Base-by-base conservation (phyloP, 2,797 vertebrate genomes). In the Labeo calbasu region DNA sequence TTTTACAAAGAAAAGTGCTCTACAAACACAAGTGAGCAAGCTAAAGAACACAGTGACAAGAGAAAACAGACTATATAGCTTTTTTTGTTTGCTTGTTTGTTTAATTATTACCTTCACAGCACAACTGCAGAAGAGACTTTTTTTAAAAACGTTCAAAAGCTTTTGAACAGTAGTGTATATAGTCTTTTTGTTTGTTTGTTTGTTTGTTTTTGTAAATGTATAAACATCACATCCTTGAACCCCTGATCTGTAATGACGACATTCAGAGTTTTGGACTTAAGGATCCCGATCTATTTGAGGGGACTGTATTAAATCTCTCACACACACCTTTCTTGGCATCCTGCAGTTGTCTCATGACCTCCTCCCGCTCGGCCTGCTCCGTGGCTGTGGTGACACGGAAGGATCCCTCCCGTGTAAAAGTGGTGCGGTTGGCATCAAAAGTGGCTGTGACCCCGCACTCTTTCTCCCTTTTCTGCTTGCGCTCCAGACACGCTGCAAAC, bases 371-470 rank as follows among this genome's bases (percentile, higher is more conserved):
- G 8, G 97, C 98, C 84, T 98, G 97, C 91, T 99, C 98, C 2
- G 97, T 99, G 89, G 98, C 98, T 81, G 97, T 99, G 86, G 97
- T 97, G 89, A 99, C 97, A 0, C 98, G 96, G 92, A 99, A 99
- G 14, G 98, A 99, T 85, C 98, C 98, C 92, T 99, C 98, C 13
- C 98, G 96, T 68, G 97, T 99, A 91, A 99, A 99, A 23, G 98
- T 98, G 92, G 98, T 99, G 91, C 98, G 95, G 94, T 97, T 99
- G 90, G 97, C 97, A 86, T 99, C 98, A 59, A 99, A 99, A 84
- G 98, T 99, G 77, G 98, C 98, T 8, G 98, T 99, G 89, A 99
- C 98, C 28, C 98, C 98, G 28, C 98, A 99, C 92, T 99, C 98
- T 92, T 99, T 99, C 92, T 99, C 98, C 46, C 98, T 93, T 89